Base-by-base conservation (phyloP, 2,797 vertebrate species). In the Bovichtus variegatus region DNA sequence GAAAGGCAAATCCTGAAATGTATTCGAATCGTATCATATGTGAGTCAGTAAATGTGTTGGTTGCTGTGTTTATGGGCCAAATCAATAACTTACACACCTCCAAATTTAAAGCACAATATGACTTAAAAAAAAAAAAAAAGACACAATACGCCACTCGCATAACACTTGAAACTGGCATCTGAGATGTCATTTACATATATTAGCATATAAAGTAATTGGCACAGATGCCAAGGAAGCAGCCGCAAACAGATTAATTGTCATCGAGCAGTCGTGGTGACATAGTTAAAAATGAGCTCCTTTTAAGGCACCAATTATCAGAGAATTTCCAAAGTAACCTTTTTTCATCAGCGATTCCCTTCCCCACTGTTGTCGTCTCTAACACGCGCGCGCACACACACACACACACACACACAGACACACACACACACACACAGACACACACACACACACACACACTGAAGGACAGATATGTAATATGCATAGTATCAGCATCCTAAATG, bases 201-300 rank as follows among this genome's bases (percentile, higher is more conserved):
- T 96, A 94, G 94, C 95, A 96, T 95, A 95, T 95, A 95, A 96
- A 95, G 95, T 96, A 96, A 95, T 95, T 95, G 94, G 94, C 94
- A 95, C 95, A 96, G 95, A 95, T 95, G 95, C 95, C 95, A 94
- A 94, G 92, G 93, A 95, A 95, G 93, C 93, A 94, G 90, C 90
- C 92, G 85, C 94, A 95, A 95, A 96, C 95, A 95, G 91, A 96
- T 95, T 95, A 95, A 95, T 95, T 95, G 95, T 96, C 94, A 94
- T 94, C 91, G 89, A 95, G 90, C 93, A 91, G 93, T 92, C 90
- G 88, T 83, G 87, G 95, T 94, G 94, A 96, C 94, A 95, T 84
- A 91, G 94, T 95, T 95, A 95, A 95, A 96, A 95, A 96, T 93
- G 93, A 96, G 93, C 91, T 85, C 80, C 91, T 95, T 95, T 94